Percentiles rank a stretch among this genome's conserved stretches.
Conservation (phyloP, 2,888 invertebrate genomes). For the Tipula vernalis region DNA sequence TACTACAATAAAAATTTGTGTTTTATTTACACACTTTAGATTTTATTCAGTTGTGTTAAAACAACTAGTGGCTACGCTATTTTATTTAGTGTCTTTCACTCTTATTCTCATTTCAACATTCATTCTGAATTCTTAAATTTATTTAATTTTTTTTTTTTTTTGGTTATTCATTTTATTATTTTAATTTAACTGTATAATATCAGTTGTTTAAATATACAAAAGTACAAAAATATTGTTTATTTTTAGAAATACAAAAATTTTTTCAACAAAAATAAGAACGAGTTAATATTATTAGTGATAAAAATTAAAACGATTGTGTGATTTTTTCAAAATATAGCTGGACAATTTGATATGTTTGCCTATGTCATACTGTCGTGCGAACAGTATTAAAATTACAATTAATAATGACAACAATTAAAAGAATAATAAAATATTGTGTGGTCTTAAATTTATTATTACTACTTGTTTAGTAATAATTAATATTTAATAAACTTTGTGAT, state of each 20-base stretch:
- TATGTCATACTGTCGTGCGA: neutral
- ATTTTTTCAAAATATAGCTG: neutral
- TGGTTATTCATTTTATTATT: neutral
- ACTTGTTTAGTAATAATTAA: neutral
- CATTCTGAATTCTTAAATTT: neutral
- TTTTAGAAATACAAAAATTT: neutral
- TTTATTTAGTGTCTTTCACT: neutral
- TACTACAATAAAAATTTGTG: neutral
- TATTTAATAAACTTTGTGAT: neutral
- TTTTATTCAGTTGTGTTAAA: neutral
- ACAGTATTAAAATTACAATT: neutral
- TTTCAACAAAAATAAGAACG: neutral
- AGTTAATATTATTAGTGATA: neutral
- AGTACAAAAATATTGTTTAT: neutral
- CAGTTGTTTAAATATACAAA: neutral
- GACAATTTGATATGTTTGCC: neutral
- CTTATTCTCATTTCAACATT: neutral
- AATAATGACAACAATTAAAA: neutral
- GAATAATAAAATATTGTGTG: neutral
- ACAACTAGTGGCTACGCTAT: neutral
- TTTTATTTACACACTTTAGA: neutral
- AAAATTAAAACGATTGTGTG: neutral
- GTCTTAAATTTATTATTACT: neutral
- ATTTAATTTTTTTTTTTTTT: neutral
- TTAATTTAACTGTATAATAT: neutral